Evolutionary conservation across 2,797 vertebrate species (phyloP), one percentile per base, ranked within the genome.

Genomic region (Tapirus indicus): DNA sequence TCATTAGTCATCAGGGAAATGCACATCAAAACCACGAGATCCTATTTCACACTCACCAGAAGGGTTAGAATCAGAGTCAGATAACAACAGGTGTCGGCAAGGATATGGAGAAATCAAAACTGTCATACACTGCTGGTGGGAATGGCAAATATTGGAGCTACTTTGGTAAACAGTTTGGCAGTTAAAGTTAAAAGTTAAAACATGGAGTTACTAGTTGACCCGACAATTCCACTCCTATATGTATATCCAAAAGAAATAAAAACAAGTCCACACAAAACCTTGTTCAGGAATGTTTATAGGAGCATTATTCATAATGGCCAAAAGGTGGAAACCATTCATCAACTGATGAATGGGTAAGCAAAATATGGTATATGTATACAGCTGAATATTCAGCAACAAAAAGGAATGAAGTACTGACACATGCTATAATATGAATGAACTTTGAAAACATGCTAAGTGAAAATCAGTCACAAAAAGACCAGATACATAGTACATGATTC

Each of bases 241-340:
- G 62, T 60, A 93, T 35, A 93, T 5, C 41, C 69, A 93, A 82
- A 54, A 93, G 52, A 95, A 92, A 60, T 44, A 25, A 84, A 96
- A 78, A 89, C 32, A 47, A 7, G 32, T 69, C n/a, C 29, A 85
- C 18, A 78, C 71, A 89, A 71, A 84, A 71, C 21, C 62, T 71
- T 85, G 29, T 38, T 69, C 41, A 71, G 25, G 9, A 69, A 84
- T 35, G 3, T 89, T 54, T 69, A 29, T 18, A 84, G 14, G 4
- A 74, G 7, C 29, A 69, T 85, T n/a, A 79, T 58, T 66, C 49
- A 74, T 64, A 80, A 87, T 5, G 41, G 82, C 29, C 56, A 58
- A 85, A 78, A 47, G 5, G 56, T n/a, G 11, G n/a, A 88, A 83
- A 52, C 44, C 41, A 92, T 52, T 52, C 44, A 68, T 25, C 58